These are phyloP conservation scores for Yponomeuta evonymella DNA, from an alignment of 2,888 invertebrate genomes.

Conservation along the genomic window DNA sequence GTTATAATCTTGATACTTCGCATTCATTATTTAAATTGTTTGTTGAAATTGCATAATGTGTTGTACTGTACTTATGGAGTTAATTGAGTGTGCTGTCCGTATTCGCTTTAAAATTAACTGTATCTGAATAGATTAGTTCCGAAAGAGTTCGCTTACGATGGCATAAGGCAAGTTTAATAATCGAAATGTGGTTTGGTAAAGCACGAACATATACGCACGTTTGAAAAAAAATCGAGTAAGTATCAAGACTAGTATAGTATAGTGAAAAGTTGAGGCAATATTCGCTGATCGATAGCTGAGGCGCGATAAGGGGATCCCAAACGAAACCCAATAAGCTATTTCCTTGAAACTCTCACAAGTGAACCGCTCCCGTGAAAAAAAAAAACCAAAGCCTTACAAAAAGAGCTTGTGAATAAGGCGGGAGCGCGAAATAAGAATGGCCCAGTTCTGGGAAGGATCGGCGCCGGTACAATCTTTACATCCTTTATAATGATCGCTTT, in stretches of 20 bases:
- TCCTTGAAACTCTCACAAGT: slow-evolving; percentile 70
- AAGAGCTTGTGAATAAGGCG: slow-evolving; percentile 66
- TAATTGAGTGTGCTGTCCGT: neutral
- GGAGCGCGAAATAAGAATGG: slow-evolving; percentile 75
- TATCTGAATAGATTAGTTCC: too few relatives aligned
- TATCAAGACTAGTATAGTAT: neutral
- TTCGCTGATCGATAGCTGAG: slow-evolving; percentile 5
- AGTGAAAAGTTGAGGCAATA: neutral
- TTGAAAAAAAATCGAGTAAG: neutral
- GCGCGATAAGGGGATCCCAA: slow-evolving; percentile 61
- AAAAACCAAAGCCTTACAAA: slow-evolving; percentile 61
- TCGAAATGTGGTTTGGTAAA: too few relatives aligned
- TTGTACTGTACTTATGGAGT: neutral
- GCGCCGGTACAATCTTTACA: slow-evolving; percentile 63
- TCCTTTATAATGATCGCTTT: slow-evolving; percentile 71
- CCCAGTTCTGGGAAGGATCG: slow-evolving; percentile 70
- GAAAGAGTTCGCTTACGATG: too few relatives aligned
- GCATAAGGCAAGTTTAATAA: too few relatives aligned
- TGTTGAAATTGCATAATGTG: slow-evolving; percentile 1
- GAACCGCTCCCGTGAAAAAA: slow-evolving; percentile 59
- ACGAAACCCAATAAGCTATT: slow-evolving; percentile 73
- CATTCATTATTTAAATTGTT: slow-evolving; percentile 1
- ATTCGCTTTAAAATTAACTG: too few relatives aligned
- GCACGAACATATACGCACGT: too few relatives aligned
- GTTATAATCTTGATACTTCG: slow-evolving; percentile 9